Conservation (phyloP, 2,797 vertebrate species). For the Arremon aurantiirostris region DNA sequence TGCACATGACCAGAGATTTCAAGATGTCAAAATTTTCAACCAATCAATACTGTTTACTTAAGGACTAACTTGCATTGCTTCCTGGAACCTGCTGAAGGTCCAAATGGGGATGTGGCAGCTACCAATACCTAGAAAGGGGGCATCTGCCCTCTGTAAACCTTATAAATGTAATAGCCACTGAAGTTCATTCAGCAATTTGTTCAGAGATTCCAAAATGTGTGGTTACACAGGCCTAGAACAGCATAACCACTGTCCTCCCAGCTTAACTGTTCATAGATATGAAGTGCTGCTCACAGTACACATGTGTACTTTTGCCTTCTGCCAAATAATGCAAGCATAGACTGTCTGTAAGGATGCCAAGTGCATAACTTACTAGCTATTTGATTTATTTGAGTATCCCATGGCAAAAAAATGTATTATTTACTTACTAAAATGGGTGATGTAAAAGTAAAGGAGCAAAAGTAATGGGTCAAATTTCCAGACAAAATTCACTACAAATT, state of each 20-base stretch:
- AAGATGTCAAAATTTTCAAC: background rate
- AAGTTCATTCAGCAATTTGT: background rate
- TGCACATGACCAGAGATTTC: background rate
- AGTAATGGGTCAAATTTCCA: background rate
- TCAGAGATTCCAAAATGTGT: background rate
- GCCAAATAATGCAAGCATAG: background rate
- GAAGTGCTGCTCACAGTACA: background rate
- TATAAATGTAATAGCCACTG: background rate
- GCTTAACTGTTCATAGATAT: background rate
- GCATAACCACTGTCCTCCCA: background rate
- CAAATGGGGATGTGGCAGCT: background rate
- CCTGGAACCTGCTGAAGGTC: background rate
- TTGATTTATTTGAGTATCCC: background rate
- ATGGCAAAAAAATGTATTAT: background rate
- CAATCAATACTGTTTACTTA: background rate
- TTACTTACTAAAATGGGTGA: background rate
- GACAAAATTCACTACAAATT: background rate
- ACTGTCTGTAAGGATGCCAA: background rate
- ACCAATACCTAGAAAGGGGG: background rate
- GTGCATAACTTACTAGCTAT: background rate
- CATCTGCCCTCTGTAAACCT: background rate
- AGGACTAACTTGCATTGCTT: background rate
- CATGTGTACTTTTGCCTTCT: background rate
- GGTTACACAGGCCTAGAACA: background rate
- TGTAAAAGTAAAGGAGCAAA: background rate